Evolutionary conservation across 2,888 invertebrate species (phyloP).

Genomic region (Megamerina dolium): DNA sequence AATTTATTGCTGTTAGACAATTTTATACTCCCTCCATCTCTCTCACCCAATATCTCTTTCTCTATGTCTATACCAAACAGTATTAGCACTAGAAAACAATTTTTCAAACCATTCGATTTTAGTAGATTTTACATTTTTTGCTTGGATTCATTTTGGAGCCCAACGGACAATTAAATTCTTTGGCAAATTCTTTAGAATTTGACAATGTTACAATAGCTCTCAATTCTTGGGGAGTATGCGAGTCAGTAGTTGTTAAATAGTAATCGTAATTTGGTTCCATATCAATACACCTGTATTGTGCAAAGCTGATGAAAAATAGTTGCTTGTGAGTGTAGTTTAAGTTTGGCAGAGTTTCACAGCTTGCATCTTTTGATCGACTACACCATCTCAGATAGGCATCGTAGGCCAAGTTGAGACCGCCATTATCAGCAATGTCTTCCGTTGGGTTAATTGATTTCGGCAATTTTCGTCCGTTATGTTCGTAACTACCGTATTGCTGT

Average conservation of each 20-base stretch:
- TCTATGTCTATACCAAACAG: no score
- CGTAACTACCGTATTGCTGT: constrained; percentile 33
- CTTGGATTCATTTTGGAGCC: constrained; percentile 36
- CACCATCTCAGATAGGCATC: constrained; percentile 37
- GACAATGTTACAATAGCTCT: constrained; percentile 38
- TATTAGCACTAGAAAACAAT: no score
- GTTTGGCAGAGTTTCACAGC: constrained; percentile 30
- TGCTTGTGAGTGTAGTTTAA: constrained; percentile 36
- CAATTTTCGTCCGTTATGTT: constrained; percentile 26
- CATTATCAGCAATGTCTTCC: constrained; percentile 45
- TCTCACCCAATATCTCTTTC: no score
- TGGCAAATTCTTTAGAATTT: constrained; percentile 38
- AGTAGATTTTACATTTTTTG: constrained; percentile 38
- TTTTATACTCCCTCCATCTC: no score
- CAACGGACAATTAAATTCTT: constrained; percentile 25
- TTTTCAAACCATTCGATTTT: no score
- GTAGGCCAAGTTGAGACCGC: constrained; percentile 41
- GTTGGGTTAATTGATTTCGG: constrained; percentile 29
- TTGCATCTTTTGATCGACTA: constrained; percentile 14
- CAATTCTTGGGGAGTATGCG: constrained; percentile 32
- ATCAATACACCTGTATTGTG: constrained; percentile 41
- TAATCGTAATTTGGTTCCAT: constrained; percentile 19
- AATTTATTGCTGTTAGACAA: no score
- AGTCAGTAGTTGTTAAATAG: constrained; percentile 27
- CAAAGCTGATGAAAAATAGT: constrained; percentile 42